These are phyloP conservation scores for Cephus spinipes DNA, from an alignment of 2,888 invertebrate genomes.

Conservation along the genomic window DNA sequence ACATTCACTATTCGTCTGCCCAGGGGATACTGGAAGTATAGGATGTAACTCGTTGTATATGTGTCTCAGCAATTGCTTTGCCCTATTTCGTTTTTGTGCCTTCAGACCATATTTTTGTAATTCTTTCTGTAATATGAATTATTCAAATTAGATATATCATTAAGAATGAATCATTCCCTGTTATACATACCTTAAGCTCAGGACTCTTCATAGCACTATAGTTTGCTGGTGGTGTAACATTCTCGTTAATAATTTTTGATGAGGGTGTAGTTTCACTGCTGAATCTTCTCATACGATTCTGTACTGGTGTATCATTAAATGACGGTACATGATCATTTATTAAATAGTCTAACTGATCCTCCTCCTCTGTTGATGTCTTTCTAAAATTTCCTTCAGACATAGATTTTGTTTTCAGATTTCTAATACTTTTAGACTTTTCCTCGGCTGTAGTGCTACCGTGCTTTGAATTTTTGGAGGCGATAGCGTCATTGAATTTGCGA, in stretches of 20 bases:
- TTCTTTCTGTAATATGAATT: slow-evolving; percentile 62
- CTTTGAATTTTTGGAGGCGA: not conserved
- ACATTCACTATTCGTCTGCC: not conserved
- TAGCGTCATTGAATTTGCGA: not conserved
- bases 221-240: slow-evolving; percentile 68
- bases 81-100: slow-evolving; percentile 68
- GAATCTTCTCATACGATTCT: slow-evolving; percentile 2
- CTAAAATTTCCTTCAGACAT: slow-evolving; percentile 34
- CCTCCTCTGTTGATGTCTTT: not conserved
- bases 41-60: slow-evolving; percentile 72
- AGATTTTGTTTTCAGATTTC: slow-evolving; percentile 40
- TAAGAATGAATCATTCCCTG: slow-evolving; percentile 15
- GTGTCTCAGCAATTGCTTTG: slow-evolving; percentile 68
- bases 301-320: slow-evolving; percentile 6
- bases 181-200: slow-evolving; percentile 66
- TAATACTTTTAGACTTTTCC: slow-evolving; percentile 13
- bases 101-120: slow-evolving; percentile 70
- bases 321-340: not conserved
- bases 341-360: not conserved
- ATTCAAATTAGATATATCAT: slow-evolving; percentile 12
- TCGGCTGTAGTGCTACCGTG: not conserved
- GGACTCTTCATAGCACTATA: slow-evolving; percentile 70
- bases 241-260: slow-evolving; percentile 28
- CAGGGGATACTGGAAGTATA: slow-evolving; percentile 28
- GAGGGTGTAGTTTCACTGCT: slow-evolving; percentile 7